phyloP scores from a whole-genome alignment of 2,113 vertebrate genomes.

The Conger conger region DNA sequence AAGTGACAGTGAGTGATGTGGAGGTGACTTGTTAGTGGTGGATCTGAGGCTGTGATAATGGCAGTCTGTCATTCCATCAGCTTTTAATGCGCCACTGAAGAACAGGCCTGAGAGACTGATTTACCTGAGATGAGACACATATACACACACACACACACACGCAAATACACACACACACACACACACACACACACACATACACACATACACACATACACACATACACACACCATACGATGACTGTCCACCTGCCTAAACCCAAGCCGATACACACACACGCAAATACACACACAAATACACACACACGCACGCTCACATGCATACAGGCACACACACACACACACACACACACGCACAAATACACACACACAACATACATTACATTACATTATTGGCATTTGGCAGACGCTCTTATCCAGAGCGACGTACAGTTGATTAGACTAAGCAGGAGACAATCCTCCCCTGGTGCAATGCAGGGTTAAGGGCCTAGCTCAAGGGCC shows the following conservation, averaged over 20 bases:
- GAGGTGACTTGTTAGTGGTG: neutral
- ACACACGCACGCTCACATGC: neutral
- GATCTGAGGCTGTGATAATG: neutral
- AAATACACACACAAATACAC: neutral
- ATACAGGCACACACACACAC: neutral
- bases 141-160: neutral
- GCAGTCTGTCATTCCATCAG: neutral
- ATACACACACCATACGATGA: neutral
- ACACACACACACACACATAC: neutral
- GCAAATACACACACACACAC: neutral
- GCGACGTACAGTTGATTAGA: too few species aligned
- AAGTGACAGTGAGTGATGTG: neutral
- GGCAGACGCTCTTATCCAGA: too few species aligned
- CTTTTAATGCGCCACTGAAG: neutral
- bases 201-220: neutral
- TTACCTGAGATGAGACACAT: neutral
- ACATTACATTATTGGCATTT: neutral
- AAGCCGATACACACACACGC: neutral
- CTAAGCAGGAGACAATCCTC: too few species aligned
- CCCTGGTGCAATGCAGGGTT: too few species aligned
- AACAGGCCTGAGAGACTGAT: neutral
- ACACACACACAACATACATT: slow-evolving; percentile 9
- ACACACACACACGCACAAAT: neutral
- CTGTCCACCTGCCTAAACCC: too few species aligned
- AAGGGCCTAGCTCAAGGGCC: too few species aligned